phyloP scores from a whole-genome alignment of 2,113 vertebrate genomes.

The Cichladusa arquata region DNA sequence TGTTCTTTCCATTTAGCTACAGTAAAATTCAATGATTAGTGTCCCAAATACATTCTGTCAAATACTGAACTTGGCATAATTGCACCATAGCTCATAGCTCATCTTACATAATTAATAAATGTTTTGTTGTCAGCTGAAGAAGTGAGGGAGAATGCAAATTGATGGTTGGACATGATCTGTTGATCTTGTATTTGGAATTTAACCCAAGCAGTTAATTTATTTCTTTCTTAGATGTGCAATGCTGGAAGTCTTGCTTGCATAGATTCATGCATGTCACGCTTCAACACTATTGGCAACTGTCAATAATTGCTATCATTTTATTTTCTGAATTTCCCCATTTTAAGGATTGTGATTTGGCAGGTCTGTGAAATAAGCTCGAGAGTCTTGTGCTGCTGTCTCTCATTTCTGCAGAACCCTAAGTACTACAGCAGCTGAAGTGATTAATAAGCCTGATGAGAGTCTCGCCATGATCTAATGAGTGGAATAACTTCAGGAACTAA shows the following conservation, averaged over 20 bases:
- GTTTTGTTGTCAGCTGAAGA: background rate
- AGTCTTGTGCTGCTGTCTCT: background rate
- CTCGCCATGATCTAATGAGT: background rate
- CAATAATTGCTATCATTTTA: background rate
- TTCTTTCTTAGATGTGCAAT: background rate
- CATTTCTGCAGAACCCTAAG: background rate
- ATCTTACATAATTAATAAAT: background rate
- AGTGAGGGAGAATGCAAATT: background rate
- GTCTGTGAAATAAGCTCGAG: background rate
- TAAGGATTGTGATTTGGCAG: background rate
- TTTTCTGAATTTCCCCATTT: background rate
- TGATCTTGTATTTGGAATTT: background rate
- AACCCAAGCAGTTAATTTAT: background rate
- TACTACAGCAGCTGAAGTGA: background rate
- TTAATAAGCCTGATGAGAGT: background rate
- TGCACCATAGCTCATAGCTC: background rate
- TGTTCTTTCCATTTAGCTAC: background rate
- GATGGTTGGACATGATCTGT: background rate
- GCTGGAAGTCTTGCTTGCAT: background rate
- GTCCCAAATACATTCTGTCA: background rate
- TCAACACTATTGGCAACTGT: background rate
- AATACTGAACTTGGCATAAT: constrained; percentile 4
- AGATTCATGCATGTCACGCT: background rate
- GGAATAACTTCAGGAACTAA: background rate
- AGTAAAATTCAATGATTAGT: background rate